Percentiles rank a stretch among this genome's conserved stretches.
Evolutionary conservation across 2,797 vertebrate species (phyloP).

Genomic region (Siniperca scherzeri): DNA sequence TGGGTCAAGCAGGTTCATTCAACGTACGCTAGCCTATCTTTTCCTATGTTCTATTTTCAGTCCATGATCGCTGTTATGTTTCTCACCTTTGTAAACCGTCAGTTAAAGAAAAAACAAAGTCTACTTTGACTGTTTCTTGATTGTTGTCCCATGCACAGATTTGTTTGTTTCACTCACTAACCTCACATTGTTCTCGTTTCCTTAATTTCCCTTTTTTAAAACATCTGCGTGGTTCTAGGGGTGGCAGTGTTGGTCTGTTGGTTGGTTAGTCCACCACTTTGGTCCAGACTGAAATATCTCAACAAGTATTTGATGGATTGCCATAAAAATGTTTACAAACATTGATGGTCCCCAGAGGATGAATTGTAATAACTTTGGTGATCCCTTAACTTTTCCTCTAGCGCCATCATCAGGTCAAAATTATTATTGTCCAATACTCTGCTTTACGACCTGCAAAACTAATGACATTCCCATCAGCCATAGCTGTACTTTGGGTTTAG

Average conservation of each 20-base stretch:
- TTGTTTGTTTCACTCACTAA: slow-evolving; percentile 5
- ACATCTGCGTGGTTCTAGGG: not conserved
- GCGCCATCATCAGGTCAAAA: not conserved
- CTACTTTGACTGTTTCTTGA: not conserved
- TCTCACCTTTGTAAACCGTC: too few species aligned
- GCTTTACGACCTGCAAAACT: not conserved
- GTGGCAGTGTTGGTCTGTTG: not conserved
- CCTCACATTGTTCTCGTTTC: not conserved
- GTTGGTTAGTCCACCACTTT: not conserved
- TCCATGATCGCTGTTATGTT: too few species aligned
- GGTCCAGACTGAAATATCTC: not conserved
- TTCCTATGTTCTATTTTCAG: too few species aligned
- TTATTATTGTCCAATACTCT: not conserved
- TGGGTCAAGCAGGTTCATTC: too few species aligned
- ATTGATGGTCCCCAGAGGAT: not conserved
- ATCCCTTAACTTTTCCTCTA: not conserved
- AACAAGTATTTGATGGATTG: not conserved
- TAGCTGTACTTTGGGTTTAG: too few species aligned
- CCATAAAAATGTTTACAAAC: not conserved
- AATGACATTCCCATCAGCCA: not conserved
- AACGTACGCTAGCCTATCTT: too few species aligned
- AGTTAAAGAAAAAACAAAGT: not conserved
- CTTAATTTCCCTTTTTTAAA: not conserved
- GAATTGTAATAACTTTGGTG: not conserved
- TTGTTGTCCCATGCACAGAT: not conserved